Evolutionary conservation across 2,113 vertebrate species (phyloP), one percentile per base, ranked within the genome.

Genomic region (Chloropsis hardwickii): DNA sequence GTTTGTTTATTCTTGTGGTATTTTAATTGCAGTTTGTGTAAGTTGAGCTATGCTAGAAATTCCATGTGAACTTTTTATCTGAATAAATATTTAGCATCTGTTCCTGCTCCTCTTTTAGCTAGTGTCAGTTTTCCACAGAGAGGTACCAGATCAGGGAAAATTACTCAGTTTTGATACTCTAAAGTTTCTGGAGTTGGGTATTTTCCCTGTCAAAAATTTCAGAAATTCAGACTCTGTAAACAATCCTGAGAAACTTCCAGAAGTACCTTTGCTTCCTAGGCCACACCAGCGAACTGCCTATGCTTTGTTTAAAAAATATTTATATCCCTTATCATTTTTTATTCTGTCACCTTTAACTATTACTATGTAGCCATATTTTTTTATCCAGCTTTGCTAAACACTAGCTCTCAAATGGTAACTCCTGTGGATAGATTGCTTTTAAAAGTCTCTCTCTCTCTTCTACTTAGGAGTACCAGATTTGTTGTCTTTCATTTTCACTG

Each of bases 1-100:
- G 33, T 88, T 95, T 96, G 85, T 95, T 96, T 97, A 94, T 95
- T 88, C 87, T 88, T 77, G 71, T 86, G 95, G 95, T 87, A 96
- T 96, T 97, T 97, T 95, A 92, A 95, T 95, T 95, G 91, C 91
- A 80, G 81, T 94, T 91, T 91, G 77, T 95, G 87, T 87, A 85
- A 96, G 53, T 82, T 76, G 78, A 96, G 79, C 90, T 95, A 90
- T 93, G 90, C 74, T 86, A 90, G 79, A 95, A 91, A 95, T 93
- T 88, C 74, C 74, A 80, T 91, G 74, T 92, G 87, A 92, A 96
- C 79, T 93, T 92, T 94, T 94, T 90, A 90, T 90, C 87, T 33
- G 92, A 78, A 90, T 88, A 96, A 96, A 96, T 88, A 90, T 95
- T 96, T 95, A 88, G 71, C 21, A 39, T 90, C 90, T 94, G 73